These are phyloP conservation scores for Antheraea pernyi DNA, from an alignment of 1,140 invertebrate species.

Conservation along the genomic window DNA sequence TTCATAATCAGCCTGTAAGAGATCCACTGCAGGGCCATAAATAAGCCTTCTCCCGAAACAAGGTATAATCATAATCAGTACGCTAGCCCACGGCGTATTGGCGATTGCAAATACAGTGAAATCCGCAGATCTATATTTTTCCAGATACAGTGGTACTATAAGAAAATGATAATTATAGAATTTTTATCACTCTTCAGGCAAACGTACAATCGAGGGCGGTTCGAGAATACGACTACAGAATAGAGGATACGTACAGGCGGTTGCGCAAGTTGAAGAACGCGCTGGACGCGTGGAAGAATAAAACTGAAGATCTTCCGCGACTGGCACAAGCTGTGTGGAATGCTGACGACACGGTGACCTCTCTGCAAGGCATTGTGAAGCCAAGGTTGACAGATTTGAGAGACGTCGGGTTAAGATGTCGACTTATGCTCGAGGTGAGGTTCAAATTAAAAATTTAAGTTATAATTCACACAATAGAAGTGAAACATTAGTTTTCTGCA, in stretches of 20 bases:
- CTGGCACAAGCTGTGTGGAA: conserved; percentile 65
- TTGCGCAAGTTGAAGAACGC: conserved; percentile 48
- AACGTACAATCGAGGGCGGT: conserved; percentile 67
- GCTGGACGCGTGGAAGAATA: conserved; percentile 70
- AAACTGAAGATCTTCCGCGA: conserved; percentile 56
- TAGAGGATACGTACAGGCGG: conserved; percentile 67
- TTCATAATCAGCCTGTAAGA: too few species aligned
- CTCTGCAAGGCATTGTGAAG: conserved; percentile 36
- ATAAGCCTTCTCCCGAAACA: too few species aligned
- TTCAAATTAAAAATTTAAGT: too few species aligned
- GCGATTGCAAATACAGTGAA: too few species aligned
- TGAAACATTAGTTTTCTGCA: too few species aligned
- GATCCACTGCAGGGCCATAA: too few species aligned
- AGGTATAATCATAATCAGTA: too few species aligned
- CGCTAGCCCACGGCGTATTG: too few species aligned
- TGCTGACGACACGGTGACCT: conserved; percentile 66
- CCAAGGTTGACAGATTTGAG: conserved; percentile 40
- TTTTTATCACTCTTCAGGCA: conserved; percentile 36
- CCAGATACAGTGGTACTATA: too few species aligned
- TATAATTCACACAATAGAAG: too few species aligned
- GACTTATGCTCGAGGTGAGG: conserved; percentile 54
- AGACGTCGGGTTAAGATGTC: conserved; percentile 46
- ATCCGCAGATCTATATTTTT: too few species aligned
- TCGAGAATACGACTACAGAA: conserved; percentile 67
- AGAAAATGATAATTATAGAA: background rate